phyloP scores from a whole-genome alignment of 1,140 invertebrate species.

The Coptotermes formosanus region DNA sequence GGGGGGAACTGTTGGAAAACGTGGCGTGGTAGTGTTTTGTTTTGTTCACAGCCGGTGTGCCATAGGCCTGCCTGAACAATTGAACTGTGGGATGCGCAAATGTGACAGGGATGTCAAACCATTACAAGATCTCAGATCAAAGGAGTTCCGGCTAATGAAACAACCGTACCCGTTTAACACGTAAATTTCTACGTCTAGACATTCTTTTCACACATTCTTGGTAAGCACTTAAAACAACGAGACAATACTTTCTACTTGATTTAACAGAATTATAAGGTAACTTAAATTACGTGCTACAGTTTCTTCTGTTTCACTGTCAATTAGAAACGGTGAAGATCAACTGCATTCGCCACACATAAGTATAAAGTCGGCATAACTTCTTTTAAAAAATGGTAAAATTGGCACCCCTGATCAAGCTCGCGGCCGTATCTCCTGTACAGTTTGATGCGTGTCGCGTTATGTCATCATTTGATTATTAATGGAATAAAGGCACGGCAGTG shows the following conservation, averaged over 20 bases:
- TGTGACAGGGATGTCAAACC: constrained; percentile 6
- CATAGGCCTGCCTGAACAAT: background rate
- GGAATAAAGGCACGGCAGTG: background rate
- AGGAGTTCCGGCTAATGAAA: background rate
- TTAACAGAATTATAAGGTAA: too few species aligned
- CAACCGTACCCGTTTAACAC: background rate
- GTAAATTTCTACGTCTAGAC: background rate
- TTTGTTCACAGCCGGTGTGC: background rate
- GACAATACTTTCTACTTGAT: background rate
- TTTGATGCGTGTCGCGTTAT: background rate
- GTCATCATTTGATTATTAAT: background rate
- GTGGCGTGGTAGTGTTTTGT: background rate
- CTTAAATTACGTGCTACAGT: too few species aligned
- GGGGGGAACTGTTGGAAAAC: background rate
- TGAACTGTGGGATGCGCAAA: background rate
- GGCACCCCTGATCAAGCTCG: background rate
- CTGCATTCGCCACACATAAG: background rate
- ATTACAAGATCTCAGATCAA: constrained; percentile 7
- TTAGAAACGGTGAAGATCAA: background rate
- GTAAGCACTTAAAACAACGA: background rate
- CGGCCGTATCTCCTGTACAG: background rate
- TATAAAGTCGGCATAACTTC: background rate
- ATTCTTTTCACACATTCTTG: background rate
- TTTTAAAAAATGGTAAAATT: background rate
- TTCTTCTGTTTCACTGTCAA: background rate